A percentile compares a stretch with the other conserved stretches of the same genome.
These are phyloP conservation scores for Garrulus glandarius DNA, from an alignment of 2,797 vertebrate species.

Conservation along the genomic window DNA sequence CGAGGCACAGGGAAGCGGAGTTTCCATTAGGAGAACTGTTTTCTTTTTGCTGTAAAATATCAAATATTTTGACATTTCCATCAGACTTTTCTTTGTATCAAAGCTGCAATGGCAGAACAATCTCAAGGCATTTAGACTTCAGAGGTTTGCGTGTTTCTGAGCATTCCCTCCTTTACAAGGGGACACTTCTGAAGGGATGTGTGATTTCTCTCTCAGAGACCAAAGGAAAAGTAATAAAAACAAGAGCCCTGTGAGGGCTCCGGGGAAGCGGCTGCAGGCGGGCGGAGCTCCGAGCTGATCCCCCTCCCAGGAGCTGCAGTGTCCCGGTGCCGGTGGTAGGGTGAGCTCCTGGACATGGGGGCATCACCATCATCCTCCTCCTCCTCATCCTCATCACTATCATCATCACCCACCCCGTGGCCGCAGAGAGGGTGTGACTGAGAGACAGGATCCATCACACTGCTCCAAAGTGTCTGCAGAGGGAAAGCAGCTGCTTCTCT, in stretches of 20 bases:
- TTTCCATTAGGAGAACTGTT: slow-evolving; percentile 60
- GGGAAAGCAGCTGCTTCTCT: not conserved
- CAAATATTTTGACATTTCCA: slow-evolving; percentile 71
- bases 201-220: not conserved
- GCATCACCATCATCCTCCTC: not conserved
- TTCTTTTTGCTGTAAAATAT: slow-evolving; percentile 63
- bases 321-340: rapidly evolving
- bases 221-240: not conserved
- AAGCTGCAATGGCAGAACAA: slow-evolving; percentile 54
- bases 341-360: rapidly evolving
- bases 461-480: rapidly evolving
- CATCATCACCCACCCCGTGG: rapidly evolving
- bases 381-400: not conserved
- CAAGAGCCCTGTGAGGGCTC: not conserved
- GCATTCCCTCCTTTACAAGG: not conserved
- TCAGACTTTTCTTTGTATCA: slow-evolving; percentile 58
- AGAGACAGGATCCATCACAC: not conserved
- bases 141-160: not conserved
- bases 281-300: rapidly evolving
- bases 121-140: slow-evolving; percentile 57
- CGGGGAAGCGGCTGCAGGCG: rapidly evolving
- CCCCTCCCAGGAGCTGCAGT: not conserved
- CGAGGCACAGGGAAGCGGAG: not conserved
- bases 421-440: rapidly evolving
- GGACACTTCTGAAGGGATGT: slow-evolving; percentile 26